Evolutionary conservation across 2,797 vertebrate species (phyloP).

Genomic region (Tokudaia tokunoshimensis): DNA sequence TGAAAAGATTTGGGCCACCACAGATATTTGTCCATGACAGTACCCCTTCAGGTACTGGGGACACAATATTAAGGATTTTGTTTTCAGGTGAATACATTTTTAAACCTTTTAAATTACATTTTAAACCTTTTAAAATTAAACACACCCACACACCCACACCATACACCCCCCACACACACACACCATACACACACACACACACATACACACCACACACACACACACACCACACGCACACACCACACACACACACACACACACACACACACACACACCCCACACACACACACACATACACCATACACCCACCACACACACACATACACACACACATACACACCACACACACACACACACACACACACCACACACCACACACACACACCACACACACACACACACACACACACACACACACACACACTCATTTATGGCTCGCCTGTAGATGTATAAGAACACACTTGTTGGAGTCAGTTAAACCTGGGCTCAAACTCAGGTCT

Average conservation of each 20-base stretch:
- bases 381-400: background rate
- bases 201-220: background rate
- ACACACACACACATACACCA: background rate
- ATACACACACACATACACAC: too few species aligned
- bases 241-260: too few species aligned
- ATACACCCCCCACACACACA: too few species aligned
- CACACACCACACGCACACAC: too few species aligned
- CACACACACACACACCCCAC: too few species aligned
- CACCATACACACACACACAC: background rate
- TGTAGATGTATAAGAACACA: too few species aligned
- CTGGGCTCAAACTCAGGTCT: background rate
- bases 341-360: background rate
- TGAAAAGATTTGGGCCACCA: background rate
- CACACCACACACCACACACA: background rate
- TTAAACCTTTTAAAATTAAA: background rate
- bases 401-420: background rate
- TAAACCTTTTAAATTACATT: background rate
- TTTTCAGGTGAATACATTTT: slow-evolving; percentile 20
- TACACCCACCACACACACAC: too few species aligned
- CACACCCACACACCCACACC: too few species aligned
- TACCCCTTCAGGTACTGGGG: too few species aligned
- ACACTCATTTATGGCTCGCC: background rate
- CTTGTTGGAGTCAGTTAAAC: background rate
- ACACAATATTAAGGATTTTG: background rate
- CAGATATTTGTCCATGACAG: background rate